Conservation (phyloP, 2,113 vertebrate genomes). For the Daboia siamensis region DNA sequence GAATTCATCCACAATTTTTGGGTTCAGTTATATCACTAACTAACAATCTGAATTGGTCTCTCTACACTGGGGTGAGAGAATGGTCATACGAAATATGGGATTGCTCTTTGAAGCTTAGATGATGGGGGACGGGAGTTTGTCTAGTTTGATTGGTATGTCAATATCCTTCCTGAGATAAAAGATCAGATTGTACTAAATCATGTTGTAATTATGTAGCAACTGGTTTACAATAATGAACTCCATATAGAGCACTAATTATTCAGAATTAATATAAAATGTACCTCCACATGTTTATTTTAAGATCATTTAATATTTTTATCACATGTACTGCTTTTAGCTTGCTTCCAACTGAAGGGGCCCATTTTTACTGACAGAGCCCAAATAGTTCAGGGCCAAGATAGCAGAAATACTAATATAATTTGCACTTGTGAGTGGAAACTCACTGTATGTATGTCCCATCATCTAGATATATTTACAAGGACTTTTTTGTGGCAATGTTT, state of each 20-base stretch:
- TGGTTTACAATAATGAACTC: background rate
- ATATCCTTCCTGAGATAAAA: background rate
- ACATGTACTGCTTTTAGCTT: background rate
- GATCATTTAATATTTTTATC: background rate
- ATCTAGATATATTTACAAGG: background rate
- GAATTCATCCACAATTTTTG: background rate
- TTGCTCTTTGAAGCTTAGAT: background rate
- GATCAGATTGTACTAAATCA: background rate
- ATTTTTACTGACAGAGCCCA: background rate
- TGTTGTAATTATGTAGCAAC: background rate
- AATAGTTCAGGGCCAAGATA: background rate
- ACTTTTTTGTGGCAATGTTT: background rate
- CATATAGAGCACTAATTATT: background rate
- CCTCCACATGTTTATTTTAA: background rate
- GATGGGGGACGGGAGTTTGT: background rate
- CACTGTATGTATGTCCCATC: background rate
- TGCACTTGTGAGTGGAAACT: background rate
- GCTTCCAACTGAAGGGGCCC: background rate
- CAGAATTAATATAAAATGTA: background rate
- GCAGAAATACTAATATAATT: background rate
- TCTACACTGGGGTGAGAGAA: background rate
- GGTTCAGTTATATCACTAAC: background rate
- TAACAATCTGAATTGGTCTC: no score
- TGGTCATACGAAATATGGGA: background rate
- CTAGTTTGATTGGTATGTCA: background rate